phyloP scores from a whole-genome alignment of 2,113 vertebrate genomes.

The Hypanus sabinus region DNA sequence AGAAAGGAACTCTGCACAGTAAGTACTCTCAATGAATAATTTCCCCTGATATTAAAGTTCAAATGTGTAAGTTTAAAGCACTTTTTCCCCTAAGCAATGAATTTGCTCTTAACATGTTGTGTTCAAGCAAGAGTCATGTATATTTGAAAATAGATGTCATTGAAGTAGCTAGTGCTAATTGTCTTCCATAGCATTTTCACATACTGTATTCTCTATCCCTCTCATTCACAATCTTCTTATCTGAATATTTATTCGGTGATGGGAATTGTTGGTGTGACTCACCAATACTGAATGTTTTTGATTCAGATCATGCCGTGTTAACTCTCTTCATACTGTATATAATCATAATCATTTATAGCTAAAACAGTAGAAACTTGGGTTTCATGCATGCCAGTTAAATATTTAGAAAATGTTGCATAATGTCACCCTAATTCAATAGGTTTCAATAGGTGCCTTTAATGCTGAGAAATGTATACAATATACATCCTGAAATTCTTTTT shows the following conservation, averaged over 20 bases:
- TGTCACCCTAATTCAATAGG: neutral
- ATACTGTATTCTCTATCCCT: neutral
- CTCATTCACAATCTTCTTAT: neutral
- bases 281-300: neutral
- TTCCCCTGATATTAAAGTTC: neutral
- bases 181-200: neutral
- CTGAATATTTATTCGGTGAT: neutral
- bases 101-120: neutral
- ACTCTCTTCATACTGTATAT: neutral
- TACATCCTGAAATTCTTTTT: too few species aligned
- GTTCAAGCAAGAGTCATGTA: neutral
- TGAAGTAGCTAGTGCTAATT: neutral
- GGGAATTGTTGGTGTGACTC: neutral
- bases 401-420: neutral
- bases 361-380: neutral
- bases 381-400: neutral
- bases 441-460: too few species aligned
- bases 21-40: neutral
- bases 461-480: too few species aligned
- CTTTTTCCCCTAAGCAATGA: neutral
- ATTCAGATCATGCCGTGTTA: neutral
- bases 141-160: neutral
- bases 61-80: neutral
- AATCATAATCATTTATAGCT: neutral
- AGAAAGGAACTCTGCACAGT: neutral